Evolutionary conservation across 2,888 invertebrate genomes (phyloP).

Genomic region (Amiota minor): DNA sequence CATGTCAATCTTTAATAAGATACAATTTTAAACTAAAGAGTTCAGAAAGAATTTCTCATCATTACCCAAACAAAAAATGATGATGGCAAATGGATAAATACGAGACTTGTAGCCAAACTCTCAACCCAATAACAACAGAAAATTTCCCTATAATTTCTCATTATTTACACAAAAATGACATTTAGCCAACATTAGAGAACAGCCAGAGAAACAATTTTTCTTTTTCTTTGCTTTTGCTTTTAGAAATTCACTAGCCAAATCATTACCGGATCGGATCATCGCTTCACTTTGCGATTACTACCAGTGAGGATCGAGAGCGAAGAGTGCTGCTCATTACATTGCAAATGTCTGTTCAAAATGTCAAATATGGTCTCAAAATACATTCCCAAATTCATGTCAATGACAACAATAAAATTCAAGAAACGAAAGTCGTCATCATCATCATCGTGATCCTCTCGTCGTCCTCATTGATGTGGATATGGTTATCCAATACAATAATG

Average conservation of each 20-base stretch:
- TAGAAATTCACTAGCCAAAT: no score
- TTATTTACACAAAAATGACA: constrained; percentile 30
- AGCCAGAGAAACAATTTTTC: constrained; percentile 1
- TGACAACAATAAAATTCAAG: constrained; percentile 25
- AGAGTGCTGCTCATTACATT: constrained; percentile 28
- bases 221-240: no score
- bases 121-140: constrained; percentile 16
- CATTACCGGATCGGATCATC: no score
- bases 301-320: background rate
- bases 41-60: constrained; percentile 1
- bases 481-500: no score
- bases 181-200: constrained; percentile 2
- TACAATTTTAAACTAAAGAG: background rate
- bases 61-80: constrained; percentile 14
- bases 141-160: constrained; percentile 30
- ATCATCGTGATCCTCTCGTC: background rate
- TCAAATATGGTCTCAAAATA: constrained; percentile 57
- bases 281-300: no score
- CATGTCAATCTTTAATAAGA: background rate
- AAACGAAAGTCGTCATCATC: constrained; percentile 22
- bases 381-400: constrained; percentile 41
- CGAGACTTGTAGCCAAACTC: background rate
- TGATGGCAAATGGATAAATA: background rate
- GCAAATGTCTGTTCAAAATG: constrained; percentile 37
- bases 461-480: no score